Conservation (phyloP, 2,113 vertebrate species). For the Sander vitreus region DNA sequence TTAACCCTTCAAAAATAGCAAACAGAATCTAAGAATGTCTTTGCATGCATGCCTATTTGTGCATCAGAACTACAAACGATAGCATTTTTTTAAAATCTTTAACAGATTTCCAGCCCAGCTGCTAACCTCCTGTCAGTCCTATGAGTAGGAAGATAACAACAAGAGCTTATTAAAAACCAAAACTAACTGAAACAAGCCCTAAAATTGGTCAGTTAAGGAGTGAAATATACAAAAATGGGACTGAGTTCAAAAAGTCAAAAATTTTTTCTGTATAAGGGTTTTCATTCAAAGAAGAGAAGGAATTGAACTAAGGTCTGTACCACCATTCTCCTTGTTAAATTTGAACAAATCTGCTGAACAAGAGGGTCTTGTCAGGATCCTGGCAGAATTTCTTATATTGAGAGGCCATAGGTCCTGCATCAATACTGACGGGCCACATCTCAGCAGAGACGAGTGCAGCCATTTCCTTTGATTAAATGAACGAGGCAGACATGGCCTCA, state of each 20-base stretch:
- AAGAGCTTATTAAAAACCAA: background rate
- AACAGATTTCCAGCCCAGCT: background rate
- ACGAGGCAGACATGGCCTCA: constrained; percentile 25
- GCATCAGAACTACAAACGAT: constrained; percentile 24
- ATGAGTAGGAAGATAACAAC: background rate
- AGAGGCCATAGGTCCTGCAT: no score
- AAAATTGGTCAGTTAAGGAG: background rate
- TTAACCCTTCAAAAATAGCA: constrained; percentile 12
- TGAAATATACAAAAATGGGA: constrained; percentile 4
- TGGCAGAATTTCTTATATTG: constrained; percentile 16
- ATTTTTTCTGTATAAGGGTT: background rate
- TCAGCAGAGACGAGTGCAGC: background rate
- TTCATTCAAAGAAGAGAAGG: constrained; percentile 9
- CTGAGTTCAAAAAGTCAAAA: background rate
- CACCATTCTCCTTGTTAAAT: background rate
- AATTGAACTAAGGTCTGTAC: background rate
- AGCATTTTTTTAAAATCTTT: background rate
- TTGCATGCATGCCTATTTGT: background rate
- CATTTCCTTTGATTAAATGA: constrained; percentile 30
- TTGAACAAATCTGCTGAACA: constrained; percentile 14
- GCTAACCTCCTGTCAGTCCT: background rate
- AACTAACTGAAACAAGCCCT: background rate
- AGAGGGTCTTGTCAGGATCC: constrained; percentile 33
- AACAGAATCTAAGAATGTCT: background rate
- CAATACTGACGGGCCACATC: constrained; percentile 1